These are phyloP conservation scores for Reticulitermes speratus DNA, from an alignment of 1,140 invertebrate genomes.

Conservation along the genomic window DNA sequence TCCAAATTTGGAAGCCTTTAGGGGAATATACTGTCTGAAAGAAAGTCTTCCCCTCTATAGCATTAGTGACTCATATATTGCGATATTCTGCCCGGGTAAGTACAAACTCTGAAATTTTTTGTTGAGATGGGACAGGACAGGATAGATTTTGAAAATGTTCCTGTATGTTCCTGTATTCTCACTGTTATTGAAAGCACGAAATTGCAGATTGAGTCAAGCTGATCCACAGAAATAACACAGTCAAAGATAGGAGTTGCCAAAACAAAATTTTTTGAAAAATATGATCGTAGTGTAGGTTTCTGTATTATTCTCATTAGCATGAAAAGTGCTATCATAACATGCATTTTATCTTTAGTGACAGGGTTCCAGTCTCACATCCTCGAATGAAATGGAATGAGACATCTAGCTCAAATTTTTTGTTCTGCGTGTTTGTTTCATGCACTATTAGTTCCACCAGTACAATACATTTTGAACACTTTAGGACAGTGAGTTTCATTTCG, in stretches of 20 bases:
- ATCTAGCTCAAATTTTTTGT: background rate
- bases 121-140: background rate
- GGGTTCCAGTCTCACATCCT: background rate
- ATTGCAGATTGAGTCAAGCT: background rate
- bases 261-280: background rate
- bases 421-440: background rate
- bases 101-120: constrained; percentile 4
- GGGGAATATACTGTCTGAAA: too few relatives aligned
- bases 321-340: background rate
- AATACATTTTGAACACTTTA: background rate
- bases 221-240: background rate
- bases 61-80: background rate
- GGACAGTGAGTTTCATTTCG: too few relatives aligned
- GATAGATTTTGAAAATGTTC: background rate
- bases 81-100: background rate
- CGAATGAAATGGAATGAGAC: background rate
- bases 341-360: background rate
- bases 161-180: background rate
- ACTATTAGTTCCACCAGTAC: background rate
- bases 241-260: background rate
- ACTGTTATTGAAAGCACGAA: background rate
- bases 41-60: background rate
- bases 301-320: background rate
- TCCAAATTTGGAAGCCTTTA: too few relatives aligned
- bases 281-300: background rate